Evolutionary conservation across 2,888 invertebrate genomes (phyloP), one percentile per base, ranked within the genome.

Genomic region (Adineta ricciae): DNA sequence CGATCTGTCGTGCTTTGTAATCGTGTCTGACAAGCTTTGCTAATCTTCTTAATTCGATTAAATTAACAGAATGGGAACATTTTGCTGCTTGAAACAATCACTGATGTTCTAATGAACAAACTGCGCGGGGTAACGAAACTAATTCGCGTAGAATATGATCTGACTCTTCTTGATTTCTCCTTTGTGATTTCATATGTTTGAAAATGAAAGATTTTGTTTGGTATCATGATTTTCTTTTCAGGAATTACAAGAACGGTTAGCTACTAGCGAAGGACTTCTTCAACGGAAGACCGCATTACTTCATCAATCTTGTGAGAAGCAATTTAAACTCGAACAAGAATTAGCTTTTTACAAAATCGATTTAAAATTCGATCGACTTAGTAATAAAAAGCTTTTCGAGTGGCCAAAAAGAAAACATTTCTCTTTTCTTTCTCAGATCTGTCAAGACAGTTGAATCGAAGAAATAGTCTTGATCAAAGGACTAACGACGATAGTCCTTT

Each of bases 321-420:
- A 90, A 86, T 90, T 89, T 87, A 88, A 89, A 85, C 86, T 90
- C 84, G 90, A 90, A 86, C 90, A 90, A 86, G 90, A 90, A 86
- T 87, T 90, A 64, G 90, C 90, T 27, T 90, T 90, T 87, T 89
- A 89, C 87, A 90, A 90, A 86, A 90, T 90, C 78, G 90, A 90
- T 87, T 89, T 89, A 85, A 90, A 90, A 88, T 90, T 90, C 88
- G 89, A 89, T 85, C 88, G 87, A 85, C 88, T 90, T 24, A 88
- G 89, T 14, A 87, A 88, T 16, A 14, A 78, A 16, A 2, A 9
- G 3, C 19, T 7, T 50, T 50, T 50, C n/a, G n/a, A n/a, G n/a
- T n/a, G n/a, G 11, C 50, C 3, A 7, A 50, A 50, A 50, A 50
- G 19, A 50, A 9, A 19, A 16, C 3, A 50, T 50, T 21, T 78